Evolutionary conservation across 2,888 invertebrate species (phyloP), one percentile per base, ranked within the genome.

Genomic region (Tribolium freemani): DNA sequence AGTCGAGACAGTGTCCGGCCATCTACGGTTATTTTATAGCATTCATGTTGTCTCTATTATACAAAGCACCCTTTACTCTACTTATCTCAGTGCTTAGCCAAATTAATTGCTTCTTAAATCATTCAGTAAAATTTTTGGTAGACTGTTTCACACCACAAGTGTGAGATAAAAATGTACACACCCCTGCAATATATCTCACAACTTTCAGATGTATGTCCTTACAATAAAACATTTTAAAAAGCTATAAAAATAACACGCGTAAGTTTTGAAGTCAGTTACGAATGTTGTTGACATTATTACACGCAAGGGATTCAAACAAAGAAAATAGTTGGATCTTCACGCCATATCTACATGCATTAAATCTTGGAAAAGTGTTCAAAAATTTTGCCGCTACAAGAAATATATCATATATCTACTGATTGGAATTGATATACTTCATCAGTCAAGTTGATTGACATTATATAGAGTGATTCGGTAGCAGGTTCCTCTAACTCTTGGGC

Each of bases 101-200:
- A 74, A 74, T 74, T 72, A 72, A 64, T 72, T 60, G 70, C 74
- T 68, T 70, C 64, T 74, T 74, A 71, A 72, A 71, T 74, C 16
- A 16, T 74, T 72, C 72, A 74, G 60, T 71, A 66, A 69, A 74
- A 69, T 66, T 69, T 66, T 72, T 51, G 63, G 44, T 60, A 31
- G 56, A 58, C 20, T 48, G 30, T 20, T n/a, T n/a, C n/a, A 16
- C 67, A 58, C 48, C 57, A 68, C 48, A 67, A 58, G 45, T 45
- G 10, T 16, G 20, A 38, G 45, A 58, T 38, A 58, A 20, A 13
- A 38, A 44, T 6, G 56, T 20, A 38, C 16, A 13, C 45, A 58
- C 20, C 1, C 1, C 20, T 45, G 44, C n/a, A 48, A 26, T 60
- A 16, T 58, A 58, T 48, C 46, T 45, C 26, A 48, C 5, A 44